phyloP scores from a whole-genome alignment of 2,113 vertebrate genomes.

The Cynoglossus semilaevis region DNA sequence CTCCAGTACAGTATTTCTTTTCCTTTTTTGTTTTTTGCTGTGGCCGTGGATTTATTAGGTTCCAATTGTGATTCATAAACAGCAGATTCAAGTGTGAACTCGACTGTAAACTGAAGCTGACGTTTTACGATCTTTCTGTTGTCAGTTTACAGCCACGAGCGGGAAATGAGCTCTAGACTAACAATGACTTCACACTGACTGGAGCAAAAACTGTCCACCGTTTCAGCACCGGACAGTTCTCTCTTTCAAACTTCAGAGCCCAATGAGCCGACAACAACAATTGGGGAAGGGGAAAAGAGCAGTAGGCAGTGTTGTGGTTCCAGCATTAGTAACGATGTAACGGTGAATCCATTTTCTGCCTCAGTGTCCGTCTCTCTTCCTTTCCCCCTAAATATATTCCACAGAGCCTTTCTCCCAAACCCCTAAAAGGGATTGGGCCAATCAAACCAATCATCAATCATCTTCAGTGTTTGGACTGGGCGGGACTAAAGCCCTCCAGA shows the following conservation, averaged over 20 bases:
- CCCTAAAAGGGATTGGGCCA: conserved; percentile 59
- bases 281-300: conserved; percentile 18
- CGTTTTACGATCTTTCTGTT: conserved; percentile 34
- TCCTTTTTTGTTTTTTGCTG: conserved; percentile 4
- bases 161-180: conserved; percentile 18
- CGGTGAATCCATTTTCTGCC: conserved; percentile 1
- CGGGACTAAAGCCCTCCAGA: conserved; percentile 62
- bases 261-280: conserved; percentile 6
- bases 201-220: conserved; percentile 21
- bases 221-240: conserved; percentile 73
- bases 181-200: conserved; percentile 28
- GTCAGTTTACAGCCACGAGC: conserved; percentile 20
- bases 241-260: conserved; percentile 26
- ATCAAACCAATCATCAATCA: conserved; percentile 68
- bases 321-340: conserved; percentile 2
- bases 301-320: conserved; percentile 16
- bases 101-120: conserved; percentile 14
- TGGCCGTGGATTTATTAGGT: neutral
- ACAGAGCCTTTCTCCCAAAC: conserved; percentile 24
- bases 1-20: no score
- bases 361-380: neutral
- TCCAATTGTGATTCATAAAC: conserved; percentile 13
- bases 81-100: conserved; percentile 10
- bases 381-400: conserved; percentile 5
- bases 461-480: conserved; percentile 48